phyloP scores from a whole-genome alignment of 2,113 vertebrate species.

The Crotalus tigris region DNA sequence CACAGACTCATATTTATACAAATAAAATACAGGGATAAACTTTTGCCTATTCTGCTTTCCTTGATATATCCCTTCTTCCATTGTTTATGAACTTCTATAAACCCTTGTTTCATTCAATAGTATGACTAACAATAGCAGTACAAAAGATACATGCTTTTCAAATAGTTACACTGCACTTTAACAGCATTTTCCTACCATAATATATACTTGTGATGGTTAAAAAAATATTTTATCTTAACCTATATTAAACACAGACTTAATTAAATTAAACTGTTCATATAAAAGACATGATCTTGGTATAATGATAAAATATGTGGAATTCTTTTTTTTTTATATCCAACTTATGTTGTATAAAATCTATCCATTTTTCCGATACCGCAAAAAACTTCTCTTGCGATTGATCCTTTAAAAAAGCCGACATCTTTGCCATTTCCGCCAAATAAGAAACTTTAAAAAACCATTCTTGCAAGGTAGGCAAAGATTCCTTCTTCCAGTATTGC shows the following conservation, averaged over 20 bases:
- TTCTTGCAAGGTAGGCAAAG: too few species aligned
- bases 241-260: conserved; percentile 21
- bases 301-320: not conserved
- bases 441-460: too few species aligned
- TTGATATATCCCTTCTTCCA: not conserved
- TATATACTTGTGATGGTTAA: not conserved
- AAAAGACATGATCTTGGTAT: conserved; percentile 18
- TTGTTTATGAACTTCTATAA: not conserved
- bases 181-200: conserved; percentile 8
- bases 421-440: too few species aligned
- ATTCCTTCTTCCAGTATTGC: too few species aligned
- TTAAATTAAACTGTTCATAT: conserved; percentile 41
- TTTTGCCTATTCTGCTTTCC: not conserved
- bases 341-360: too few species aligned
- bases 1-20: not conserved
- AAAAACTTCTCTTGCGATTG: too few species aligned
- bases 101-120: too few species aligned
- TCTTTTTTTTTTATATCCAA: too few species aligned
- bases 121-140: not conserved
- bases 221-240: not conserved
- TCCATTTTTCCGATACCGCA: too few species aligned
- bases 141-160: not conserved
- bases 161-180: conserved; percentile 3
- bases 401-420: too few species aligned
- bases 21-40: not conserved